These are phyloP conservation scores for Myotis daubentonii DNA, from an alignment of 2,797 vertebrate species.

Conservation along the genomic window DNA sequence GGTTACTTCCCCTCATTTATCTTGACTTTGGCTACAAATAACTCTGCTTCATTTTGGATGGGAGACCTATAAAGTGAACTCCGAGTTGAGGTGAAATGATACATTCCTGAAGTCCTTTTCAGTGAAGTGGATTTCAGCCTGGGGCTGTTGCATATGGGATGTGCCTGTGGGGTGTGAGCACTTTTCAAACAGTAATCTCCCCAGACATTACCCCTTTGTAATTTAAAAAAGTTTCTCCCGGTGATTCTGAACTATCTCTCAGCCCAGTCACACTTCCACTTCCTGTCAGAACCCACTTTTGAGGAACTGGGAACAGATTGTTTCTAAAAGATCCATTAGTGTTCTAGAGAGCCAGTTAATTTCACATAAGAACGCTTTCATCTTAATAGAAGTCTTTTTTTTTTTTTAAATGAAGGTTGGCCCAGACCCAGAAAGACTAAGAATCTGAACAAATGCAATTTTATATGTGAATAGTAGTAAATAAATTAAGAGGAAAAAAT, in stretches of 20 bases:
- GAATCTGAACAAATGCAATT: conserved; percentile 42
- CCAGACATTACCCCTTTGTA: background rate
- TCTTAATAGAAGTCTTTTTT: conserved; percentile 27
- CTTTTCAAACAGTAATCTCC: conserved; percentile 9
- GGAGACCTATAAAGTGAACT: background rate
- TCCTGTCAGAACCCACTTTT: background rate
- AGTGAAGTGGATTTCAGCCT: background rate
- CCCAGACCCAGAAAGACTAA: conserved; percentile 40
- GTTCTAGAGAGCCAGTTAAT: conserved; percentile 35
- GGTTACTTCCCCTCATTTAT: background rate
- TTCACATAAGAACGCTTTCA: conserved; percentile 44
- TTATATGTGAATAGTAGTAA: background rate
- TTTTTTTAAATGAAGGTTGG: conserved; percentile 12
- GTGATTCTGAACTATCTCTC: background rate
- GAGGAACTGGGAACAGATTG: background rate
- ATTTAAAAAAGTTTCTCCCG: background rate
- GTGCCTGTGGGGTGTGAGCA: background rate
- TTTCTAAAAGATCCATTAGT: conserved; percentile 52
- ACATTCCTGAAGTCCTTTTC: background rate
- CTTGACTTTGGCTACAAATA: background rate
- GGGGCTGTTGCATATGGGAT: background rate
- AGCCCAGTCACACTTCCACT: background rate
- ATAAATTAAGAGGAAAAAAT: background rate
- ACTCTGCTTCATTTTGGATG: background rate
- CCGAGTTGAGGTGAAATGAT: background rate